Conservation (phyloP, 2,888 invertebrate genomes). For the Drosophila bunnanda region DNA sequence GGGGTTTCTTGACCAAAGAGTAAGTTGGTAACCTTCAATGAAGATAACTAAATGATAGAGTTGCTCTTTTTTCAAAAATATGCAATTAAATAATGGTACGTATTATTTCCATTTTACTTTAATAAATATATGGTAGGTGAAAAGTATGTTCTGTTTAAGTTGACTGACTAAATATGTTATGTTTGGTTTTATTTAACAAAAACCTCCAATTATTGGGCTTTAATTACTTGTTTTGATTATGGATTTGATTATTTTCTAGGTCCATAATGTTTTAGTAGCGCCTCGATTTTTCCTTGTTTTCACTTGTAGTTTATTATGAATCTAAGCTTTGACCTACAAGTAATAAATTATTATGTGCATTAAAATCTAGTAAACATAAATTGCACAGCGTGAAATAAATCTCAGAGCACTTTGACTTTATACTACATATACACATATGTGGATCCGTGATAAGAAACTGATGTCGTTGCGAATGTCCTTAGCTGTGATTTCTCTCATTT, state of each 20-base stretch:
- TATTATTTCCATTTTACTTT: too few species aligned
- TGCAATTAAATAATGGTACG: too few species aligned
- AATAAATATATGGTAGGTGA: too few species aligned
- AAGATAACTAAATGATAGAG: too few species aligned
- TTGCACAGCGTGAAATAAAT: background rate
- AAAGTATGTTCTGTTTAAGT: too few species aligned
- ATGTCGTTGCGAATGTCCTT: slow-evolving; percentile 32
- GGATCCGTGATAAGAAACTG: slow-evolving; percentile 17
- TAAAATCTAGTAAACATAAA: slow-evolving; percentile 2
- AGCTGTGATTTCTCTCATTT: slow-evolving; percentile 1
- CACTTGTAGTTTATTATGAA: background rate
- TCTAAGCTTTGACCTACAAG: background rate
- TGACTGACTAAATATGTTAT: background rate
- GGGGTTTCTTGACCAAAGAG: background rate
- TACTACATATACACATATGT: slow-evolving; percentile 10
- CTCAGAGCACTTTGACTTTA: background rate
- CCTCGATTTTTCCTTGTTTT: background rate
- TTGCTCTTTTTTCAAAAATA: too few species aligned
- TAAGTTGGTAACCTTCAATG: background rate
- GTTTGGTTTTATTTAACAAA: background rate
- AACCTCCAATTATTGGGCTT: fast-evolving
- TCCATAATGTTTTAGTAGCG: background rate
- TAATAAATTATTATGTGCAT: background rate
- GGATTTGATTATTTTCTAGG: too few species aligned
- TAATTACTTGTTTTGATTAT: too few species aligned